Conservation (phyloP, 1,140 invertebrate species). For the Euglossa dilemma region DNA sequence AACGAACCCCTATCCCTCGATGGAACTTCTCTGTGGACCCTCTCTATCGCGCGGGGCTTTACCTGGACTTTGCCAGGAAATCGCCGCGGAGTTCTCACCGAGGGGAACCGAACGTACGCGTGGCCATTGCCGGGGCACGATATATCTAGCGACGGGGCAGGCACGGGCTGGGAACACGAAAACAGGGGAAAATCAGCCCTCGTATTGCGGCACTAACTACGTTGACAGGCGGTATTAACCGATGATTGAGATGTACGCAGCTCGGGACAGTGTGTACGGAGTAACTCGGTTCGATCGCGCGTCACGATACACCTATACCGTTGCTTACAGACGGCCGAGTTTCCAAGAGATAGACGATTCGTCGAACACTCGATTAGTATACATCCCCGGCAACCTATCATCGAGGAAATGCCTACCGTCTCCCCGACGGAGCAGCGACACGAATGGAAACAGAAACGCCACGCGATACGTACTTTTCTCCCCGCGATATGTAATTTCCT, state of each 20-base stretch:
- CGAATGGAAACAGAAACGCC: background rate
- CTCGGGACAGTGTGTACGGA: background rate
- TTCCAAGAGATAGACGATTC: conserved; percentile 1
- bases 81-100: background rate
- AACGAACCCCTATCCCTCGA: conserved; percentile 22
- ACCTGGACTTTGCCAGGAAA: background rate
- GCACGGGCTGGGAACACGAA: background rate
- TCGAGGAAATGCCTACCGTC: conserved; percentile 7
- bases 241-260: background rate
- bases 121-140: background rate
- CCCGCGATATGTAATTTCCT: conserved; percentile 8
- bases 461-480: background rate
- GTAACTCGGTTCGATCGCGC: background rate
- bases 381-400: background rate
- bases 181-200: background rate
- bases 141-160: background rate
- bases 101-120: background rate
- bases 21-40: conserved; percentile 8
- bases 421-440: background rate
- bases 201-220: background rate
- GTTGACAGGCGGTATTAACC: background rate
- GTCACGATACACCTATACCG: background rate
- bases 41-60: background rate
- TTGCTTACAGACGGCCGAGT: background rate
- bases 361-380: conserved; percentile 1